Conservation (phyloP, 2,113 vertebrate genomes). For the Rhabdomys dilectus region DNA sequence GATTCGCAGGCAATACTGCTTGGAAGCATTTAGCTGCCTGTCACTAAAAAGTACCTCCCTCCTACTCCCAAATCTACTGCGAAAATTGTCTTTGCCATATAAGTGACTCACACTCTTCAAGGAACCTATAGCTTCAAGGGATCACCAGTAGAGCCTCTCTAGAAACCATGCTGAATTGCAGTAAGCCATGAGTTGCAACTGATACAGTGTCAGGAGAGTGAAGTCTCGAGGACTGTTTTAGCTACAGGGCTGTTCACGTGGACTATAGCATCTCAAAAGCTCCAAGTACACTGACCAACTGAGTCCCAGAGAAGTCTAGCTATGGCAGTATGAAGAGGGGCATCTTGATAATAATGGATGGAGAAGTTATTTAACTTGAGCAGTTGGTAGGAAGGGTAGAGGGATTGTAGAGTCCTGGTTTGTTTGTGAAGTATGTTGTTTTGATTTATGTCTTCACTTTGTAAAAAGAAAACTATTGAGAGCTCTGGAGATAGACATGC, state of each 20-base stretch:
- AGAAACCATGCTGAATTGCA: neutral
- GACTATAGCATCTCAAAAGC: neutral
- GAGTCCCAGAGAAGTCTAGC: neutral
- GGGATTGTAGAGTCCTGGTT: constrained; percentile 20
- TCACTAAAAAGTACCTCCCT: neutral
- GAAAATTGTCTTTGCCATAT: constrained; percentile 13
- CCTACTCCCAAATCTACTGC: neutral
- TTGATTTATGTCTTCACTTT: constrained; percentile 70
- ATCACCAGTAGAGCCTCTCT: neutral
- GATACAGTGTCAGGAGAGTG: neutral
- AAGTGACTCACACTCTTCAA: neutral
- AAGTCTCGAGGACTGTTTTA: neutral
- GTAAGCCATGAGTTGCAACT: constrained; percentile 3
- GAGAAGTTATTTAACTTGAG: constrained; percentile 37
- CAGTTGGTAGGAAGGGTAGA: constrained; percentile 27
- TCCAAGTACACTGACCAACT: neutral
- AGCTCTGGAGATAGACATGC: constrained; percentile 56
- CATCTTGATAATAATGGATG: constrained; percentile 36
- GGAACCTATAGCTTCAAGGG: neutral
- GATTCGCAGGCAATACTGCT: neutral
- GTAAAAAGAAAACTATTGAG: constrained; percentile 57
- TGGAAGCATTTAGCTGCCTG: neutral
- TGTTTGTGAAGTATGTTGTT: constrained; percentile 51
- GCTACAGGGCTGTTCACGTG: neutral
- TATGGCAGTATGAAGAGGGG: neutral